phyloP scores from a whole-genome alignment of 2,113 vertebrate genomes.

The Serinus canaria region DNA sequence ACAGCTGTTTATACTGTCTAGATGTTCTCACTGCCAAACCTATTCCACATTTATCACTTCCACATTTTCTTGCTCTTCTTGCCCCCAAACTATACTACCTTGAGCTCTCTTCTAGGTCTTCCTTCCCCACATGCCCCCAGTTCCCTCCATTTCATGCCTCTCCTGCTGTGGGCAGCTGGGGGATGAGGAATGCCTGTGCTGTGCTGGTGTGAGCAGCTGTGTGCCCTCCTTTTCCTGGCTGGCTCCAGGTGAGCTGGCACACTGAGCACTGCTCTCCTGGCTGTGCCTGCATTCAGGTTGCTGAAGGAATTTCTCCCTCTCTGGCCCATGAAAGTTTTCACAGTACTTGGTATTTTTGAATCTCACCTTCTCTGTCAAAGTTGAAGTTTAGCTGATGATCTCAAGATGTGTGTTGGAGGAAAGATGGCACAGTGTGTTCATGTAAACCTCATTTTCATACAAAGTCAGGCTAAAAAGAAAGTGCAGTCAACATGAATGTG shows the following conservation, averaged over 20 bases:
- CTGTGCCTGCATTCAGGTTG: neutral
- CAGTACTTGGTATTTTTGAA: neutral
- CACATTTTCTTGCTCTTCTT: neutral
- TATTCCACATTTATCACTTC: neutral
- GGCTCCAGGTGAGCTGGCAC: neutral
- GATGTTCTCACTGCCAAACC: neutral
- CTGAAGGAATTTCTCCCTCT: neutral
- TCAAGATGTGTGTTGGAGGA: neutral
- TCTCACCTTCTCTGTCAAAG: neutral
- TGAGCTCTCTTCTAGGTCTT: neutral
- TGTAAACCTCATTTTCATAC: neutral
- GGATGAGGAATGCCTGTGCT: neutral
- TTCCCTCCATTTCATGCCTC: neutral
- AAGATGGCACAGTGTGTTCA: neutral
- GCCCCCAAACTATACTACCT: neutral
- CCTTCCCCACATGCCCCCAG: neutral
- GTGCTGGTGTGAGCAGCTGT: neutral
- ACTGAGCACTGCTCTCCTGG: neutral
- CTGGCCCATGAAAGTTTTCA: neutral
- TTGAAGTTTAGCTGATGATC: neutral
- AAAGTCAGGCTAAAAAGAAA: neutral
- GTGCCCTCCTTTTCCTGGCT: neutral
- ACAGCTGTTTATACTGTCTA: neutral
- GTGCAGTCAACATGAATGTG: conserved; percentile 54
- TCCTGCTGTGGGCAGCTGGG: neutral